Conservation (phyloP, 2,113 vertebrate genomes). For the Anhinga rufa region DNA sequence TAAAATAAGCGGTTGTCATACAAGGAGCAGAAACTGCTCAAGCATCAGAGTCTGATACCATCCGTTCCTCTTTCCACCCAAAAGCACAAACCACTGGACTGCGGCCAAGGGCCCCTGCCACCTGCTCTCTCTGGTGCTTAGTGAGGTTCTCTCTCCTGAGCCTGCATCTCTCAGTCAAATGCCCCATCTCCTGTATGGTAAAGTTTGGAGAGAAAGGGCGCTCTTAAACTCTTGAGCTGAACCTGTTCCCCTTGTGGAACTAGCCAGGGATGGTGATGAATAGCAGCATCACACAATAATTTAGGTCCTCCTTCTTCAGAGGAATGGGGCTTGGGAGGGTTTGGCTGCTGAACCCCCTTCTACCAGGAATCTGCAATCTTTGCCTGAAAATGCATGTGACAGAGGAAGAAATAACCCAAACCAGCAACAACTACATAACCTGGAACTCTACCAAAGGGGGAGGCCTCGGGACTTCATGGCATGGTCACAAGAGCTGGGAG, state of each 20-base stretch:
- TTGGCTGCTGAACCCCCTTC: background rate
- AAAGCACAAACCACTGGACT: background rate
- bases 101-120: background rate
- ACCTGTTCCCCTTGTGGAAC: background rate
- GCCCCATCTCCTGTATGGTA: background rate
- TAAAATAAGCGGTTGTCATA: background rate
- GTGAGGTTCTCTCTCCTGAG: background rate
- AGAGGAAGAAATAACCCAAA: background rate
- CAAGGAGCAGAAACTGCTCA: background rate
- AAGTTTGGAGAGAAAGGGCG: background rate
- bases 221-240: background rate
- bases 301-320: background rate
- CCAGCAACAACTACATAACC: background rate
- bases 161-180: background rate
- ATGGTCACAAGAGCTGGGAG: background rate
- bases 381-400: background rate
- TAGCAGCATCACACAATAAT: background rate
- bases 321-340: background rate
- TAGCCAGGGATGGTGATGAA: background rate
- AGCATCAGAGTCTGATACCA: background rate
- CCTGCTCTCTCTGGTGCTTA: background rate
- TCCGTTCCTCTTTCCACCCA: background rate
- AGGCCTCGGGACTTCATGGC: background rate
- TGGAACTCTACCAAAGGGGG: background rate
- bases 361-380: background rate